Evolutionary conservation across 2,888 invertebrate genomes (phyloP).

Genomic region (Scaptomyza parva): DNA sequence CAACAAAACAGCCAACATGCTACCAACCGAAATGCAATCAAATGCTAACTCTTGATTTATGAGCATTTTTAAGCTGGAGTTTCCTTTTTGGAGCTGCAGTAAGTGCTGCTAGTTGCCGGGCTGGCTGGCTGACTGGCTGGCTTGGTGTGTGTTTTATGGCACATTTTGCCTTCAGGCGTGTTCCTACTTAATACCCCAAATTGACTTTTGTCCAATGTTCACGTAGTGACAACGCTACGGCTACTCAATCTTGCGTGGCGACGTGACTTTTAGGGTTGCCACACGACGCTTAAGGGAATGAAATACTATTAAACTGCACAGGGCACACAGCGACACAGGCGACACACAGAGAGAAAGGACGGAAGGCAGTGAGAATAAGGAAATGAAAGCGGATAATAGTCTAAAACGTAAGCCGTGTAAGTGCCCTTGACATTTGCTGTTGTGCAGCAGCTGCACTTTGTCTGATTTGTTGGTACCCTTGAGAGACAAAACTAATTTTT

Average conservation of each 20-base stretch:
- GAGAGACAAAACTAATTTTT: conserved; percentile 36
- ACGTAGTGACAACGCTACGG: conserved; percentile 52
- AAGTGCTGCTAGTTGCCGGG: conserved; percentile 28
- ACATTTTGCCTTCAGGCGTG: conserved; percentile 3
- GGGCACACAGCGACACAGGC: conserved; percentile 1
- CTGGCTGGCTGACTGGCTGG: background rate
- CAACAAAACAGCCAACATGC: background rate
- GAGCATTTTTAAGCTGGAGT: conserved; percentile 28
- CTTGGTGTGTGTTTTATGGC: conserved; percentile 62
- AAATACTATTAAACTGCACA: background rate
- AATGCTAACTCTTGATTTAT: conserved; percentile 64
- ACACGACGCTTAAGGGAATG: conserved; percentile 8
- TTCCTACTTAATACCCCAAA: conserved; percentile 56
- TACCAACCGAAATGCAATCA: conserved; percentile 65
- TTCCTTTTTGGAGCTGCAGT: conserved; percentile 41
- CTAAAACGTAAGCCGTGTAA: conserved; percentile 5
- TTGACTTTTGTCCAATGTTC: conserved; percentile 62
- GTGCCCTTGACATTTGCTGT: conserved; percentile 16
- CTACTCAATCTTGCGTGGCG: conserved; percentile 49
- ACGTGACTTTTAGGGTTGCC: conserved; percentile 62
- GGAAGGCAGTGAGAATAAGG: background rate
- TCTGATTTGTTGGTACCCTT: conserved; percentile 33
- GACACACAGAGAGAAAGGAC: background rate
- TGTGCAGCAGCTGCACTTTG: conserved; percentile 57
- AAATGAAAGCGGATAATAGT: background rate